These are phyloP conservation scores for Australoheros facetus DNA, from an alignment of 2,797 vertebrate species.

Conservation along the genomic window DNA sequence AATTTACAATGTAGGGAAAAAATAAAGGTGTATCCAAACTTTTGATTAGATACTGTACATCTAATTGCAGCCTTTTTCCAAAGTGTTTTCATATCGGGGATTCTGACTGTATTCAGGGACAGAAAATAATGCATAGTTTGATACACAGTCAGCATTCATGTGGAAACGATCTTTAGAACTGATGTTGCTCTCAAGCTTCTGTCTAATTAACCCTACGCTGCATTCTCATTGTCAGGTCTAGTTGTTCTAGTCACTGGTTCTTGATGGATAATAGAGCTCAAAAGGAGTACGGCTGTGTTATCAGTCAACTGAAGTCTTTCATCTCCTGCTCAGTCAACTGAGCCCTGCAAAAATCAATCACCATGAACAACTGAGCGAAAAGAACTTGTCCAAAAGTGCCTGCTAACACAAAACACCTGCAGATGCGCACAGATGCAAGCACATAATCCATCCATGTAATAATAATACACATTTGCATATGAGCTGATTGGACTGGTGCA, in stretches of 20 bases:
- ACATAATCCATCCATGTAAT: background rate
- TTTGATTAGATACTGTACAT: no score
- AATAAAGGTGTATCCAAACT: no score
- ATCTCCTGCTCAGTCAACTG: slow-evolving; percentile 6
- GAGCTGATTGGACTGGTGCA: background rate
- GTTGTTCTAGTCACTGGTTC: slow-evolving; percentile 9
- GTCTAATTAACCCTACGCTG: slow-evolving; percentile 6
- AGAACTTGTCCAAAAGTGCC: background rate
- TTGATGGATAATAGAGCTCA: slow-evolving; percentile 7
- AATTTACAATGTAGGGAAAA: no score
- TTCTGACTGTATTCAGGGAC: background rate
- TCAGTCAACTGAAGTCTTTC: slow-evolving; percentile 6
- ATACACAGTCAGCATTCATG: slow-evolving; percentile 8
- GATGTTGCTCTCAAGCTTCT: slow-evolving; percentile 2
- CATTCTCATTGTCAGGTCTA: background rate
- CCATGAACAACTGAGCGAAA: background rate
- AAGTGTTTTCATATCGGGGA: background rate
- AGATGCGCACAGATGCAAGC: background rate
- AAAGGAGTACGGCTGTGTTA: slow-evolving; percentile 16
- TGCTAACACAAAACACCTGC: slow-evolving; percentile 2
- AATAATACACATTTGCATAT: background rate
- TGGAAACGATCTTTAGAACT: slow-evolving; percentile 19
- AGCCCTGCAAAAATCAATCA: slow-evolving; percentile 21
- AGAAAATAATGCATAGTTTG: background rate
- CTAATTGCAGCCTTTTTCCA: background rate